A percentile compares a stretch with the other conserved stretches of the same genome.
Conservation (phyloP, 2,113 vertebrate genomes). For the Tenrec ecaudatus region DNA sequence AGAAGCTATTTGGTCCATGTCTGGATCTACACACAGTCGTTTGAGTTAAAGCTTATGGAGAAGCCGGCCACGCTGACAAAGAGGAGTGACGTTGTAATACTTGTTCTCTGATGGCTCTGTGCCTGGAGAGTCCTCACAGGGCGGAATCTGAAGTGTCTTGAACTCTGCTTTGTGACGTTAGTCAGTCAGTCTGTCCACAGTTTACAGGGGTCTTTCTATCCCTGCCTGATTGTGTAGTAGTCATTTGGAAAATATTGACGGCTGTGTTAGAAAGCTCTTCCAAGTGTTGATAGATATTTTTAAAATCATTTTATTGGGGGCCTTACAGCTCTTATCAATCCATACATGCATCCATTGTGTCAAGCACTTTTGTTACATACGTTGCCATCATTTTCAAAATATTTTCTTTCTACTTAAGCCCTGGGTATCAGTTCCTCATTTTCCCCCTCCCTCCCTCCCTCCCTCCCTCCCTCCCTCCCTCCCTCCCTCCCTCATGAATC, state of each 20-base stretch:
- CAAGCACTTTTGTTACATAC: no score
- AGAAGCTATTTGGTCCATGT: background rate
- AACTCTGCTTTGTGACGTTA: background rate
- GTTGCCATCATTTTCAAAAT: no score
- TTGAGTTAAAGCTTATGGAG: background rate
- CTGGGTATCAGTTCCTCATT: no score
- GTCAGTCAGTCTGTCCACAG: background rate
- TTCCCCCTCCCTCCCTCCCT: no score
- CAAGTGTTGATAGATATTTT: background rate
- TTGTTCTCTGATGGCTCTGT: background rate
- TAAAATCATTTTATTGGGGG: background rate
- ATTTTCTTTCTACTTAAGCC: no score
- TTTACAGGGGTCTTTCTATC: background rate
- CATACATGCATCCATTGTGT: no score
- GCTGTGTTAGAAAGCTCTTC: background rate
- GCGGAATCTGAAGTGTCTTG: background rate
- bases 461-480: no score
- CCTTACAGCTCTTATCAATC: no score
- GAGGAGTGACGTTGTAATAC: background rate
- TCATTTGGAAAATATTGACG: background rate
- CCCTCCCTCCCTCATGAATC: no score
- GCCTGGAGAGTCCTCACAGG: background rate
- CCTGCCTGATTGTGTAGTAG: background rate
- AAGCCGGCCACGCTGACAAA: background rate
- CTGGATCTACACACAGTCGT: background rate